Base-by-base conservation (phyloP, 2,888 invertebrate genomes). In the Harpalus rubripes region DNA sequence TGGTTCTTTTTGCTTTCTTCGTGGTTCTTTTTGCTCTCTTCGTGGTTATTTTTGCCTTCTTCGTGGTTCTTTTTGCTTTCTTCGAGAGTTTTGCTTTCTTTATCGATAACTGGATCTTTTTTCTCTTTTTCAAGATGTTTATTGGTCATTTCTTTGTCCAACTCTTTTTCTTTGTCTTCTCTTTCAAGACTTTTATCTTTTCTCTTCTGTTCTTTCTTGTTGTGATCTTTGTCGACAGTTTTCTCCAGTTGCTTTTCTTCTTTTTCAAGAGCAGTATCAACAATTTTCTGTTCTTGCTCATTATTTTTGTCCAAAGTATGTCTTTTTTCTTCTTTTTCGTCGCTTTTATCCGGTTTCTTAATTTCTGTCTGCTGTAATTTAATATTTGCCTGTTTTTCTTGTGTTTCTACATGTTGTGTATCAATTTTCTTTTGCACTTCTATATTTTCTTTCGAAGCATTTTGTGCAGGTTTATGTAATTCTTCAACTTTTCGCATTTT, bases 211-310 rank as follows among this genome's bases (percentile, higher is more conserved):
- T 18, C 16, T n/a, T n/a, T n/a, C 10, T n/a, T 59, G 59, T 59
- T 7, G 15, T 59, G 68, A 44, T 22, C 26, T 22, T 68, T 15
- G n/a, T 68, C 18, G 68, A 22, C 26, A 39, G 22, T 68, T 68
- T 68, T 68, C 6, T 32, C 44, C 2, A 2, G 12, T 52, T 52
- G 5, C 4, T 52, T 52, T 12, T 52, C 44, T 52, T 52, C 44
- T 12, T 52, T 52, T 52, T 52, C 44, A 52, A 10, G 12, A 10
- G 5, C 32, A 6, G 32, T 32, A 32, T 32, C 32, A 10, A 52
- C 4, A 12, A 3, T 52, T 10, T 52, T 12, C 12, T 52, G 8
- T 10, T 52, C 44, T 52, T 52, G 44, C 1, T 52, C 4, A 12
- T 52, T 52, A 44, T 44, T 44, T 10, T 44, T 44, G 7, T 10